Evolutionary conservation across 2,113 vertebrate species (phyloP), one percentile per base, ranked within the genome.

Genomic region (Anolis sagrei): DNA sequence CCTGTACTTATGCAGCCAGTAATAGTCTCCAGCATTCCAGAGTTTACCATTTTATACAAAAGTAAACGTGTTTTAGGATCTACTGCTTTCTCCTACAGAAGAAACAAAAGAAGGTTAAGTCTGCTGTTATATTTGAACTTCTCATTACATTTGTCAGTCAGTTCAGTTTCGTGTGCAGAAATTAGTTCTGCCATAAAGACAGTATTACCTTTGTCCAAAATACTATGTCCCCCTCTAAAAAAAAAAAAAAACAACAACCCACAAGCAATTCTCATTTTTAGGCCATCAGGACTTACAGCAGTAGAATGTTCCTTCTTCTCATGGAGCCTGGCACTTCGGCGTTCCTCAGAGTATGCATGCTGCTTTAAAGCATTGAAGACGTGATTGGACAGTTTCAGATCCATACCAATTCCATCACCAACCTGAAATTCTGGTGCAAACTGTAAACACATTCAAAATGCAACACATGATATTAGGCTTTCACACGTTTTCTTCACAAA

Each of bases 241-340:
- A 25, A 69, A 39, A 84, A n/a, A n/a, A n/a, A n/a, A n/a, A n/a
- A n/a, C n/a, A n/a, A n/a, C n/a, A n/a, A n/a, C n/a, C n/a, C 72
- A 5, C 13, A 80, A 36, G 21, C n/a, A 66, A 27, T 74, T 49
- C 70, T 69, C 29, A 79, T 51, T 86, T 62, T 49, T n/a, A 5
- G 74, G 16, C 34, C 48, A 84, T 39, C 74, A 84, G 88, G 34
- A 94, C 97, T 89, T 95, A 99, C 99, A 19, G 98, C 96, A 39
- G 99, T 99, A 62, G 99, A 99, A 92, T 99, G 98, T 88, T 99
- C 99, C 92, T 99, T 99, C 93, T 99, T 99, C 82, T 99, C 99
- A 62, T 99, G 98, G 7, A 99, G 95, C 19, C 97, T 94, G 88
- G 98, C 97, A 87, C 98, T 99, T 87, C 98, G 97, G 5, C 97